Evolutionary conservation across 1,140 invertebrate species (phyloP), one percentile per base, ranked within the genome.

Genomic region (Achatina immaculata): DNA sequence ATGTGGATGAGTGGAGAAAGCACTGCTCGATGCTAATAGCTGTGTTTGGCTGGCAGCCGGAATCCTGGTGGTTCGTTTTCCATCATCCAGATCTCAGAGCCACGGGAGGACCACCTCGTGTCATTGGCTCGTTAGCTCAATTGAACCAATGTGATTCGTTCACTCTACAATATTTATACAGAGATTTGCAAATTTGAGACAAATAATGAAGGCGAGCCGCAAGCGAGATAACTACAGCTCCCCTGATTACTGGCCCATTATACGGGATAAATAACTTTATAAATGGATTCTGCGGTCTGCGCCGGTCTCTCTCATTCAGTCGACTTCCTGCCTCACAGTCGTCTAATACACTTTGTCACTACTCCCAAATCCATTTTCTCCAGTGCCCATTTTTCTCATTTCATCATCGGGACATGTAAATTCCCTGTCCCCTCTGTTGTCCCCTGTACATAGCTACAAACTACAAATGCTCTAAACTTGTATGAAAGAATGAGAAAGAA

Each of bases 141-240:
- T 84, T 82, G 83, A 84, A 73, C 73, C 82, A 66, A 82, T 82
- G 74, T 72, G 82, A 78, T 81, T 84, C 78, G 58, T 75, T 43
- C 73, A 84, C 81, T 84, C 62, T 73, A 80, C 78, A 82, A 82
- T 84, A 82, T 84, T 84, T 82, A 82, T 82, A 80, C 81, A 62
- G 62, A 71, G 77, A 84, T 84, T 84, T 84, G 81, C 81, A 73
- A 82, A 84, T 82, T 84, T 82, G 73, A 68, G 71, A 38, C 72
- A 65, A 80, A 80, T 81, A 84, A 82, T 82, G 66, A 48, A 24
- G 9, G 1, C 28, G 19, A 28, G 34, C 72, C 65, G 28, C 73
- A 75, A 65, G 78, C 82, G 78, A 80, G 55, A 76, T 65, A 68
- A 45, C 40, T 42, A 7, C 71, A 83, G 73, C 71, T 80, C 76